Percentiles rank a stretch among this genome's conserved stretches.
Conservation (phyloP, 2,888 invertebrate species). For the Eucriotettix oculatus region DNA sequence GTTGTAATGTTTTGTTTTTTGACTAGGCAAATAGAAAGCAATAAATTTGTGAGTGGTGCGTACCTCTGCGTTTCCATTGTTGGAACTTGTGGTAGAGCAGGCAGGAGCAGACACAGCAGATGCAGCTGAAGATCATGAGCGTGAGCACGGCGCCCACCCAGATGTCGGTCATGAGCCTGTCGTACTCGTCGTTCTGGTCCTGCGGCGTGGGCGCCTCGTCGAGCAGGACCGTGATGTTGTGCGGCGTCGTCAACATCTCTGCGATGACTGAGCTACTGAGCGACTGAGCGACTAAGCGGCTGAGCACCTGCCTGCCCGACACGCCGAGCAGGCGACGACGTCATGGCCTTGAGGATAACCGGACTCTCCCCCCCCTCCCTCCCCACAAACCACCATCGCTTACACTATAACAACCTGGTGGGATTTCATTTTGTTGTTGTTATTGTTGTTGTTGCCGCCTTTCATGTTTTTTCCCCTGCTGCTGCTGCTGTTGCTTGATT, state of each 20-base stretch:
- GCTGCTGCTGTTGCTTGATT: no score
- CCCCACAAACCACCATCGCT: no score
- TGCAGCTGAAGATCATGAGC: constrained; percentile 39
- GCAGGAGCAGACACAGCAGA: constrained; percentile 45
- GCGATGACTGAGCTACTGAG: no score
- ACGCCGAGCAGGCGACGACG: neutral
- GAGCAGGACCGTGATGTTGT: constrained; percentile 1
- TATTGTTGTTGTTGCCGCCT: no score
- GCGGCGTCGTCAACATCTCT: neutral
- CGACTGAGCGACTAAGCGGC: neutral
- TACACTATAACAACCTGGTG: no score
- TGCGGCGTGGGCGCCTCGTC: constrained; percentile 1
- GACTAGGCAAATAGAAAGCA: no score
- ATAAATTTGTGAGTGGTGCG: constrained; percentile 18
- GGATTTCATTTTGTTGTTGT: no score
- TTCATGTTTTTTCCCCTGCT: no score
- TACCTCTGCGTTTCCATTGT: constrained; percentile 43
- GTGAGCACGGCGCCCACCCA: constrained; percentile 45
- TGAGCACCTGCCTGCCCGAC: neutral
- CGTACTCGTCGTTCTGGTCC: constrained; percentile 29
- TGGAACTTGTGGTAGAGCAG: constrained; percentile 45
- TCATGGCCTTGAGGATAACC: neutral
- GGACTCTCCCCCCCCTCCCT: no score
- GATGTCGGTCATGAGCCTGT: constrained; percentile 40
- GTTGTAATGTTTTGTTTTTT: no score